These are phyloP conservation scores for Rattus rattus DNA, from an alignment of 2,113 vertebrate species.

Conservation along the genomic window DNA sequence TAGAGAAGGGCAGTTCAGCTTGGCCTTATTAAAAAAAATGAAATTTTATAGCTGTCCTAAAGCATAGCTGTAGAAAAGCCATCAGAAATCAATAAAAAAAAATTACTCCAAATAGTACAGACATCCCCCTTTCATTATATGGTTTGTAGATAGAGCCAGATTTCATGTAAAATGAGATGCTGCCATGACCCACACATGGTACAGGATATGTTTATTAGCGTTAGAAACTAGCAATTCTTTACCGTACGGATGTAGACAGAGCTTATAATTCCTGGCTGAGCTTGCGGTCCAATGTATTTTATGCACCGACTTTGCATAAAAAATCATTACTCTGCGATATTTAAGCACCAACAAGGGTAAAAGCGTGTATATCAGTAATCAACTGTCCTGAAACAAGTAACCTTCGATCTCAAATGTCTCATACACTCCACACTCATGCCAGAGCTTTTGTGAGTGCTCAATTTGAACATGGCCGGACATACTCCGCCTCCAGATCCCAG, in stretches of 20 bases:
- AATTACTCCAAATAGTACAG: not conserved
- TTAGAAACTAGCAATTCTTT: not conserved
- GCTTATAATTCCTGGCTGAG: not conserved
- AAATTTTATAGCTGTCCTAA: not conserved
- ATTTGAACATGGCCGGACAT: not conserved
- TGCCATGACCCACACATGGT: not conserved
- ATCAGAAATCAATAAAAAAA: not conserved
- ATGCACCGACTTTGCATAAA: not conserved
- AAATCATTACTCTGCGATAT: not conserved
- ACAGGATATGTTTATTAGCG: not conserved
- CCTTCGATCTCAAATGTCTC: not conserved
- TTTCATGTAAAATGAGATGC: not conserved
- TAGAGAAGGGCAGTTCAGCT: not conserved
- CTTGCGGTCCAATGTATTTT: not conserved
- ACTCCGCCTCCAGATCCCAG: not conserved
- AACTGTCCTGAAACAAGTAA: not conserved
- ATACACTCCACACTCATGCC: not conserved
- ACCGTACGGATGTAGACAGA: not conserved
- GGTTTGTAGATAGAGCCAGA: not conserved
- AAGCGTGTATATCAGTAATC: not conserved
- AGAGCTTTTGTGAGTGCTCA: not conserved
- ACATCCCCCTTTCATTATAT: not conserved
- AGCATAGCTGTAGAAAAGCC: not conserved
- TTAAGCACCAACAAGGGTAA: not conserved
- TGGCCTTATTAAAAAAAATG: not conserved